Base-by-base conservation (phyloP, 2,888 invertebrate genomes). In the Vanessa cardui region DNA sequence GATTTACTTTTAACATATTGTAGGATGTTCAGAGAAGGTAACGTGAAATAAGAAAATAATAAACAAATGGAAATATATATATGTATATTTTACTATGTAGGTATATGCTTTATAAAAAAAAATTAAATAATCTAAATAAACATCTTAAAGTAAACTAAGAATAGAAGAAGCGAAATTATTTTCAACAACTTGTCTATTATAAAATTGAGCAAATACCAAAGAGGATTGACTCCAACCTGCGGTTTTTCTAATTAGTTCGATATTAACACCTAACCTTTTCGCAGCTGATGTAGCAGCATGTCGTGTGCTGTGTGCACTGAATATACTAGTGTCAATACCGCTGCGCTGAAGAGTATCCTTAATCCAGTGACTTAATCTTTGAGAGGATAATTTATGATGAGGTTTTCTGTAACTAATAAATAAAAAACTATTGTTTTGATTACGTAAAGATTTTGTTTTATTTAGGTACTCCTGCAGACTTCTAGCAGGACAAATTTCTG, bases 351-450 rank as follows among this genome's bases (percentile, higher is more conserved):
- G 45, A 45, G 45, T 45, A 45, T 45, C 45, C 45, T 15, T 45
- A 45, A 45, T 45, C 45, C 15, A 45, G 6, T 45, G 45, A 5
- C 6, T 45, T 45, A 45, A n/a, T n/a, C 45, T 45, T 45, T 45
- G 45, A 45, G 45, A 45, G 15, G 9, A 45, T 45, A 45, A 45
- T 45, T 45, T 45, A 45, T 45, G 9, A 45, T 45, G 45, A 45
- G 45, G 45, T 45, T 45, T 45, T 45, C 45, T 45, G 45, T 45
- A 45, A 45, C 45, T 45, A 45, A 45, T 45, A 45, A 45, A 45
- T 45, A 45, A 45, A 45, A 45, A 6, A 15, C 6, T 45, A 45
- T 45, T 45, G 9, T 45, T 45, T 45, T 45, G 45, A 45, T 45
- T 45, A 45, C 2, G 45, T 45, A 45, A 45, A 45, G 1, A 6